Base-by-base conservation (phyloP, 2,888 invertebrate species). In the Phortica magna region DNA sequence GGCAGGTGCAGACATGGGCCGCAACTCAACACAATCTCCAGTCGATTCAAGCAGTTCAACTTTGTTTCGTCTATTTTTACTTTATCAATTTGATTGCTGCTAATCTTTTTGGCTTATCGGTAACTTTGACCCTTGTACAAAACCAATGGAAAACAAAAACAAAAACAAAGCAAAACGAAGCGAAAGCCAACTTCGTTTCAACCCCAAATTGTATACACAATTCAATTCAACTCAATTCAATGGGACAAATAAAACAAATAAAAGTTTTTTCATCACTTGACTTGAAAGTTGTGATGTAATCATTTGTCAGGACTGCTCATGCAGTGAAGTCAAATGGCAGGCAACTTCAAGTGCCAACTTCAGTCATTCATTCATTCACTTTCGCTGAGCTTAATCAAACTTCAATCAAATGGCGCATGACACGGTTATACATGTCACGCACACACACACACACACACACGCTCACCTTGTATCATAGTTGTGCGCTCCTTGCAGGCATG, bases 341-440 rank as follows among this genome's bases (percentile, higher is more conserved):
- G 48, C 48, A 48, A 48, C 14, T 14, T 48, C 48, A 9, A 48
- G 48, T 48, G 14, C 9, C 48, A 48, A 9, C 48, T 14, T 48
- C 48, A 14, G 19, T 71, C 53, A 55, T 76, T 78, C 74, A 68
- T 65, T 76, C 72, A 64, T 64, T 74, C 81, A 81, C 42, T 48
- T 48, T 48, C 10, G 10, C 48, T 14, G 31, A 31, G 48, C 48
- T 14, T 48, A 9, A 48, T 48, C 14, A 14, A 48, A 48, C 48
- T 48, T 48, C 48, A 9, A 48, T 48, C 48, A 12, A 48, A 12
- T 48, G 3, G 14, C 48, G 48, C 14, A 48, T 14, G 14, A 14
- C 48, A 48, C 48, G 14, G 7, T 14, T 48, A 12, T 48, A 48
- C 48, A 12, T 48, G 48, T 48, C 48, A 48, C 48, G 48, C 48